phyloP scores from a whole-genome alignment of 2,888 invertebrate species.

The Euzophera pinguis region DNA sequence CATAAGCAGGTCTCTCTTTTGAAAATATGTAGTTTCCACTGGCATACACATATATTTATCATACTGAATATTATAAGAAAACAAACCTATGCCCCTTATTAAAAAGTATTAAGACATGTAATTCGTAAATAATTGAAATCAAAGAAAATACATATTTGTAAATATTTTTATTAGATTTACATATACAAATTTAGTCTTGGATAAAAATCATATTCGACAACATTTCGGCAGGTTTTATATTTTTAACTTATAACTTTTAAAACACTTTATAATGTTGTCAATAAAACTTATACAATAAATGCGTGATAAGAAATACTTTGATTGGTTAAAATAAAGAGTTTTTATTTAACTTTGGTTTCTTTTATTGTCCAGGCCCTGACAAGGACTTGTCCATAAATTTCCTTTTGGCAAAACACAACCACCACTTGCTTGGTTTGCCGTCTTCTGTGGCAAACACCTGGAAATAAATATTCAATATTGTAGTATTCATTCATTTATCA shows the following conservation, averaged over 20 bases:
- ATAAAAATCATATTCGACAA: background rate
- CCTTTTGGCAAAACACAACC: conserved; percentile 99
- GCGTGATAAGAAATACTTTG: conserved; percentile 17
- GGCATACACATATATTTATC: no score
- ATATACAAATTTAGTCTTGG: background rate
- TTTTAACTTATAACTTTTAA: background rate
- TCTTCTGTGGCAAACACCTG: conserved; percentile 90
- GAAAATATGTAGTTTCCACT: no score
- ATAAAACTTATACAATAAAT: conserved; percentile 23
- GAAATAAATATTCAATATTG: conserved; percentile 16
- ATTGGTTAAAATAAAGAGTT: conserved; percentile 10
- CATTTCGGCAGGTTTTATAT: background rate
- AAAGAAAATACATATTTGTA: background rate
- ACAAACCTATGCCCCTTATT: no score
- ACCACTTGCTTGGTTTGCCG: conserved; percentile 99
- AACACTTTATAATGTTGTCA: background rate
- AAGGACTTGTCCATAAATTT: conserved; percentile 99
- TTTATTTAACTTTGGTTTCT: conserved; percentile 13
- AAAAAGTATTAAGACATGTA: background rate
- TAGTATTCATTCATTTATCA: background rate
- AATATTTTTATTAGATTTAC: conserved; percentile 1
- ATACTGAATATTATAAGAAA: no score
- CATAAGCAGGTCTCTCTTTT: no score
- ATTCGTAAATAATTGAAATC: background rate
- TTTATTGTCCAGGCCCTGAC: conserved; percentile 90